Percentiles rank a stretch among this genome's conserved stretches.
phyloP scores from a whole-genome alignment of 2,113 vertebrate species.

The Tauraco erythrolophus region DNA sequence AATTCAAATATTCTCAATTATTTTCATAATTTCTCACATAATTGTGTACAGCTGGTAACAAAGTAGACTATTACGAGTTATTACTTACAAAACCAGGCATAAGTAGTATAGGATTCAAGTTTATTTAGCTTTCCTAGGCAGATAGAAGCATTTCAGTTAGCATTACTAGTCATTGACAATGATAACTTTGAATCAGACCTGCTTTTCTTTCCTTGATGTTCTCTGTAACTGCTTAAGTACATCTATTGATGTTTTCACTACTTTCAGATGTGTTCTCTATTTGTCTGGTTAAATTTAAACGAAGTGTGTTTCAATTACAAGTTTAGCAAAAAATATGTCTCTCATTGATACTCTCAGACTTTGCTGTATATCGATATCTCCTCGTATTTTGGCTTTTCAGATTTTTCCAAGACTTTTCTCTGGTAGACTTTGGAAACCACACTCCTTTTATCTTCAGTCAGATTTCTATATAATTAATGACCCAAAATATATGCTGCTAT shows the following conservation, averaged over 20 bases:
- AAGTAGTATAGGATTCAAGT: background rate
- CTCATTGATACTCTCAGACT: background rate
- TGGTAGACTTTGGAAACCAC: background rate
- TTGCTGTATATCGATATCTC: background rate
- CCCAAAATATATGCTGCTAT: background rate
- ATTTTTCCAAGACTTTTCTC: background rate
- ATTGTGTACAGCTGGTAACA: background rate
- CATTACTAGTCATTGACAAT: background rate
- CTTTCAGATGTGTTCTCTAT: background rate
- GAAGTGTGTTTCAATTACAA: background rate
- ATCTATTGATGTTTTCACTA: conserved; percentile 16
- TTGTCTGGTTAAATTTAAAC: conserved; percentile 23
- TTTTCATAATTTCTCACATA: background rate
- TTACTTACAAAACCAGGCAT: background rate
- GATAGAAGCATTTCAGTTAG: background rate
- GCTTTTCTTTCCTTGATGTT: background rate
- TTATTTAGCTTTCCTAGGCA: background rate
- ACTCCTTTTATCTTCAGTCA: background rate
- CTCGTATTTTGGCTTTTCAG: background rate
- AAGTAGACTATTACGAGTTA: background rate
- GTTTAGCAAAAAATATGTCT: conserved; percentile 2
- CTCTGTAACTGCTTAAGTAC: background rate
- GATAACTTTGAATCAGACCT: background rate
- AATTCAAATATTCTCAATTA: background rate
- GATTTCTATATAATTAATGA: background rate